These are phyloP conservation scores for Onychostoma macrolepis DNA, from an alignment of 2,113 vertebrate genomes.

Conservation along the genomic window DNA sequence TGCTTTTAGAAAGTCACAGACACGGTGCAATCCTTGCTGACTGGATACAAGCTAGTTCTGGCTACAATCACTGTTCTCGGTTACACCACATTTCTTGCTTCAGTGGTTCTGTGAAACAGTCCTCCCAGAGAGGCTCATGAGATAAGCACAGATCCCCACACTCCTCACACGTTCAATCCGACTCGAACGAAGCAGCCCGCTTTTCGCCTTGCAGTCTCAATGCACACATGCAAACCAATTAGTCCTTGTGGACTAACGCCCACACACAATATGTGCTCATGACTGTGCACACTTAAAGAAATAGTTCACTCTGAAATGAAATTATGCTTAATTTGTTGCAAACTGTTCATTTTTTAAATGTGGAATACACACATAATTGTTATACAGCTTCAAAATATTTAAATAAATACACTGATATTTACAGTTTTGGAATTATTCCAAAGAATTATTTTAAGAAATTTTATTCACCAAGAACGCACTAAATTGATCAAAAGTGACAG, in stretches of 20 bases:
- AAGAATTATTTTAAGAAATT: too few relatives aligned
- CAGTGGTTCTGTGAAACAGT: constrained; percentile 34
- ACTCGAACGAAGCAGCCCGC: neutral
- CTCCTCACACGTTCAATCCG: neutral
- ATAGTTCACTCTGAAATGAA: neutral
- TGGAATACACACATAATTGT: neutral
- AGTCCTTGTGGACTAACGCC: neutral
- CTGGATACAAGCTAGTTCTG: constrained; percentile 28
- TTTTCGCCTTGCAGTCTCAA: neutral
- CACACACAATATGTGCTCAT: constrained; percentile 3
- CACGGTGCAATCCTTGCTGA: neutral
- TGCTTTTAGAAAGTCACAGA: neutral
- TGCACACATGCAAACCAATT: neutral
- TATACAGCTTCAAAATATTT: neutral
- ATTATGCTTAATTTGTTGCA: neutral
- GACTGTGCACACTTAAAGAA: neutral
- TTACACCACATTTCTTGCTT: constrained; percentile 51
- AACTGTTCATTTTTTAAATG: neutral
- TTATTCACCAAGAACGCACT: too few relatives aligned
- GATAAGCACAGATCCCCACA: constrained; percentile 4
- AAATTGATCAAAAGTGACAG: too few relatives aligned
- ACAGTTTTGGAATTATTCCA: neutral
- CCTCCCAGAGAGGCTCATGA: neutral
- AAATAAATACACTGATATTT: too few relatives aligned
- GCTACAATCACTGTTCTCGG: constrained; percentile 30